A percentile compares a stretch with the other conserved stretches of the same genome.
These are phyloP conservation scores for Alauda arvensis DNA, from an alignment of 2,797 vertebrate genomes.

Conservation along the genomic window DNA sequence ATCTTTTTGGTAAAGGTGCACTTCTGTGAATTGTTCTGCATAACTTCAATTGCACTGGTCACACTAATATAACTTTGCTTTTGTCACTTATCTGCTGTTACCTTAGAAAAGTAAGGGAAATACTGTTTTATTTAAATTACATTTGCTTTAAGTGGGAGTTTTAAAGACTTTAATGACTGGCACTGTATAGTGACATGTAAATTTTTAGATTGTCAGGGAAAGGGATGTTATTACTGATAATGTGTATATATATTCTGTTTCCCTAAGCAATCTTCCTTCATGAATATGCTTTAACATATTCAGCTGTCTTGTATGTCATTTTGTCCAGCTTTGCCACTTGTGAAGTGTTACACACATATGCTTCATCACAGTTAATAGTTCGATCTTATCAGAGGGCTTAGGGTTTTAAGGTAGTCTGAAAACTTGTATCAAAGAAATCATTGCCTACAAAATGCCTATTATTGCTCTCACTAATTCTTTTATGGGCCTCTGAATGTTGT, in stretches of 20 bases:
- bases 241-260: slow-evolving; percentile 25
- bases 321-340: slow-evolving; percentile 34
- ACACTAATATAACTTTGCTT: background rate
- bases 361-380: slow-evolving; percentile 25
- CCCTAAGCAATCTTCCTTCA: slow-evolving; percentile 20
- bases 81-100: background rate
- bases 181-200: background rate
- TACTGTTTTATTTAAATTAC: slow-evolving; percentile 1
- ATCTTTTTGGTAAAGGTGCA: background rate
- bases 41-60: background rate
- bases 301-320: slow-evolving; percentile 45
- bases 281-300: slow-evolving; percentile 43
- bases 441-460: background rate
- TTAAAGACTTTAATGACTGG: slow-evolving; percentile 12
- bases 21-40: background rate
- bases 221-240: slow-evolving; percentile 23
- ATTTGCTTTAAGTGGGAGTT: background rate
- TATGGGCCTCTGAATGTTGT: background rate
- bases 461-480: background rate
- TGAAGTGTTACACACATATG: slow-evolving; percentile 22
- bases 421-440: background rate
- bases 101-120: slow-evolving; percentile 1
- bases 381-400: background rate
- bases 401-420: slow-evolving; percentile 43
- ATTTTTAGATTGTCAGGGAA: slow-evolving; percentile 21